Evolutionary conservation across 2,113 vertebrate species (phyloP), one percentile per base, ranked within the genome.

Genomic region (Sinocyclocheilus maitianheensis): DNA sequence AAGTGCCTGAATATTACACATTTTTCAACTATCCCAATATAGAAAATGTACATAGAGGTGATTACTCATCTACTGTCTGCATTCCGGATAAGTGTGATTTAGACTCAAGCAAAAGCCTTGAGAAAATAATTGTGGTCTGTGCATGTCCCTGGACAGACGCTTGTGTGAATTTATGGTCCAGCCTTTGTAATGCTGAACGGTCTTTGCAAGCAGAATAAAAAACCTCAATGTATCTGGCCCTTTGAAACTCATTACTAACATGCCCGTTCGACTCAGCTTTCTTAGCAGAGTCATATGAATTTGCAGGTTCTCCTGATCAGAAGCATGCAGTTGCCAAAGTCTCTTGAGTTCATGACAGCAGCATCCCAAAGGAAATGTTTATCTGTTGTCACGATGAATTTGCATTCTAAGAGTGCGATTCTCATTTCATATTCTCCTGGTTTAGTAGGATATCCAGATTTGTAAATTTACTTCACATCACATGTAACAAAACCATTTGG

Each of bases 301-400:
- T 5, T 58, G 18, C 30, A 5, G 8, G 53, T 30, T 78, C 18
- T 78, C 30, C 53, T 20, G 77, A 20, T 60, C 77, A 78, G 10
- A 37, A 4, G 53, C 77, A 78, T 40, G 53, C 6, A 18, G 1
- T 11, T 78, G 53, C 51, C 18, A 34, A 58, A 58, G 53, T 78
- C 51, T 78, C 51, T 6, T 37, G 77, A 78, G 53, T 37, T 34
- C 16, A 34, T 78, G 53, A 55, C 77, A 9, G 18, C 16, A 30
- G 53, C 77, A 55, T 78, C 77, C 67, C 67, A 62, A 71, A 43
- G 65, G 65, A 81, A 69, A 85, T 58, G 77, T 78, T 78, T 78
- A 5, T 84, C 58, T 84, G 83, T 77, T 77, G 74, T 40, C 75
- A 63, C 51, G 83, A 20, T 5, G 20, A 58, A 60, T 13, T 37